Evolutionary conservation across 2,113 vertebrate genomes (phyloP).

Genomic region (Mustela lutreola): DNA sequence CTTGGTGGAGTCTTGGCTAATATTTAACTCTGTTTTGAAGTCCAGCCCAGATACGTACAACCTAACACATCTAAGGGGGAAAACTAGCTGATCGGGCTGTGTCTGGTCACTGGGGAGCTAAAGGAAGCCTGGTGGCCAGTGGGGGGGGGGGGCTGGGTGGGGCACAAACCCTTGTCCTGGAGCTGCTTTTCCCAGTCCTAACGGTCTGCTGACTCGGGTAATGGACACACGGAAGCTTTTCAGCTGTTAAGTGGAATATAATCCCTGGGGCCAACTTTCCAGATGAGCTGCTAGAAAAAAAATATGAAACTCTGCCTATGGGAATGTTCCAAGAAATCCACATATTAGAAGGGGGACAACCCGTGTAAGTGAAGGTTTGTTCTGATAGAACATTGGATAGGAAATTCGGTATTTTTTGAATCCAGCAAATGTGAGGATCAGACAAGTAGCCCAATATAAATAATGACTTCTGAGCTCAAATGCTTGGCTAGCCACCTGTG

Average conservation of each 20-base stretch:
- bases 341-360: neutral
- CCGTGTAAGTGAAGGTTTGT: neutral
- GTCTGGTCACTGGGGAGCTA: neutral
- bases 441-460: neutral
- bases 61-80: neutral
- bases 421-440: neutral
- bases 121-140: accelerated
- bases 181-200: neutral
- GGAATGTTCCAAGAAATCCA: neutral
- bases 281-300: neutral
- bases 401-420: neutral
- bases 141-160: neutral
- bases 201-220: accelerated
- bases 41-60: neutral
- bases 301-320: neutral
- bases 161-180: neutral
- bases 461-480: neutral
- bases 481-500: accelerated
- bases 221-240: neutral
- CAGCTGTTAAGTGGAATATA: neutral
- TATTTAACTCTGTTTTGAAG: constrained; percentile 37
- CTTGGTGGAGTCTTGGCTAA: constrained; percentile 41
- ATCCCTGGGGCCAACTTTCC: neutral
- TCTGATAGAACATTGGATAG: neutral
- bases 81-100: accelerated